Evolutionary conservation across 2,888 invertebrate species (phyloP), one percentile per base, ranked within the genome.

Genomic region (Dicyrtomina minuta): DNA sequence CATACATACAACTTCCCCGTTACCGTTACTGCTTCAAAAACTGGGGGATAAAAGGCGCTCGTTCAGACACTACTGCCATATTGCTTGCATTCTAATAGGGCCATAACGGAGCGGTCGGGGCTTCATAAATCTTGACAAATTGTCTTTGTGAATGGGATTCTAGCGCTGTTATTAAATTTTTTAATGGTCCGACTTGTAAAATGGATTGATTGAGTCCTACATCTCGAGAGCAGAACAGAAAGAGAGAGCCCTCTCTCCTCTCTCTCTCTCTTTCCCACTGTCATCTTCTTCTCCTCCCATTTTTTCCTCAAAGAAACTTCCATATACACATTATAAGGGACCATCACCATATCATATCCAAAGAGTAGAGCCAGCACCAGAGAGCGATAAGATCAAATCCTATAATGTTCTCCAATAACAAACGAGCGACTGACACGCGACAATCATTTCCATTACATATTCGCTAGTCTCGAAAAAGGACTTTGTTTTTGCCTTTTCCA

Each of bases 61-160:
- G 64, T 51, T 71, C 60, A 73, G 68, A 68, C 72, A 74, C 71
- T 70, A 74, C 71, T 71, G 72, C 74, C 72, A 72, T 72, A 72
- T 75, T 73, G 73, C 73, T 70, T 73, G 74, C 70, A 76, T 76
- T 74, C 73, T 74, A 76, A 76, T 76, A 74, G 76, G 70, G 72
- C 73, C 74, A 76, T 76, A 75, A 77, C 76, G 68, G 70, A 76
- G 72, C 72, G 69, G 73, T 71, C 71, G 55, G 60, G 66, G 73
- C 74, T 73, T 78, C 77, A 78, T 78, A 78, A 77, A 78, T 78
- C 78, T 77, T 78, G 75, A 77, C 78, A 77, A 77, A 78, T 78
- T 77, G 77, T 77, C 75, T 76, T 74, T 74, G 76, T 72, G 73
- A 78, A 78, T 77, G 76, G 74, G 75, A 74, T 68, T 77, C 72